These are phyloP conservation scores for Syngnathus scovelli DNA, from an alignment of 2,113 vertebrate genomes.

Conservation along the genomic window DNA sequence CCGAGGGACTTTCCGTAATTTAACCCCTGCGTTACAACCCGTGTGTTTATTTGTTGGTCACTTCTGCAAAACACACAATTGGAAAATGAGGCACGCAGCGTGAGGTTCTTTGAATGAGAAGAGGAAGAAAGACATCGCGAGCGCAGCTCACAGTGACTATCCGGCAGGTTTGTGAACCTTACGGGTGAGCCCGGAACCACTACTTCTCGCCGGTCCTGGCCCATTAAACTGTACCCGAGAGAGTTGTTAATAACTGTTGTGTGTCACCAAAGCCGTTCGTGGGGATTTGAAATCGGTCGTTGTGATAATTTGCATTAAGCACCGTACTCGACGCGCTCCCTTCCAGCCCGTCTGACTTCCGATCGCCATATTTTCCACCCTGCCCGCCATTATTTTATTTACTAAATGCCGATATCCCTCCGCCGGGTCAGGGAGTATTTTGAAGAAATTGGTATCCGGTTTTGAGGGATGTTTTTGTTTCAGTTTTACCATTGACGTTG, in stretches of 20 bases:
- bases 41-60: slow-evolving; percentile 24
- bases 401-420: slow-evolving; percentile 74
- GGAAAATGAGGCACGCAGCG: background rate
- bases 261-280: slow-evolving; percentile 6
- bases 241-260: slow-evolving; percentile 3
- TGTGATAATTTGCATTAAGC: background rate
- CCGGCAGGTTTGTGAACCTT: background rate
- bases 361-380: slow-evolving; percentile 38
- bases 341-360: slow-evolving; percentile 13
- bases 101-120: background rate
- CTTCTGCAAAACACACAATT: slow-evolving; percentile 12
- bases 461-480: background rate
- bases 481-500: background rate
- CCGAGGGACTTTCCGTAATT: slow-evolving; percentile 51
- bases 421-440: slow-evolving; percentile 77
- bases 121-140: background rate
- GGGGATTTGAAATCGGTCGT: slow-evolving; percentile 32
- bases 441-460: slow-evolving; percentile 61
- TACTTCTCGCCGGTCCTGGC: background rate
- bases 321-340: background rate
- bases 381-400: slow-evolving; percentile 70
- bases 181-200: background rate
- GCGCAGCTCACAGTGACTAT: background rate
- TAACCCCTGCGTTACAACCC: slow-evolving; percentile 54
- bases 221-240: background rate